These are phyloP conservation scores for Anoncus sp. DNA, from an alignment of 2,888 invertebrate species.

Conservation along the genomic window DNA sequence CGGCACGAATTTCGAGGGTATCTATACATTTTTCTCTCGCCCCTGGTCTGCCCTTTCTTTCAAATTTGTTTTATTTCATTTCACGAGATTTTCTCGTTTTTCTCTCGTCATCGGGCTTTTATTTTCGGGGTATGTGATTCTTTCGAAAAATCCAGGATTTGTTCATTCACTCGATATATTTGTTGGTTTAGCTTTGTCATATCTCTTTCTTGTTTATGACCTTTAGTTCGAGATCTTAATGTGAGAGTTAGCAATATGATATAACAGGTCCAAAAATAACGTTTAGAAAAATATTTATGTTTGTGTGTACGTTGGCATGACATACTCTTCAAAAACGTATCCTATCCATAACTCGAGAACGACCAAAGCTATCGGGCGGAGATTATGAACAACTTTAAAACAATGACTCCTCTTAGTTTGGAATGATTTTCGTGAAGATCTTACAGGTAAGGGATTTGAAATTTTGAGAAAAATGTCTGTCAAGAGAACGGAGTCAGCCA, in stretches of 20 bases:
- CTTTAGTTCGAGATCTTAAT: not conserved
- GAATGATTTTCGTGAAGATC: no score
- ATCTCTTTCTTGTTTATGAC: not conserved
- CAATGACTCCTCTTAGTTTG: no score
- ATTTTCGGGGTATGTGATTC: not conserved
- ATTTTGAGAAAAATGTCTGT: no score
- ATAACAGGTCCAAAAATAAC: not conserved
- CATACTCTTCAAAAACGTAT: no score
- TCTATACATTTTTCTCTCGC: slow-evolving; percentile 1
- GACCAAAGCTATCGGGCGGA: no score
- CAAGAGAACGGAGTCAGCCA: no score
- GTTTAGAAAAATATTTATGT: not conserved
- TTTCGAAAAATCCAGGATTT: not conserved
- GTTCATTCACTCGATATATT: not conserved
- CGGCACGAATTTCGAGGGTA: slow-evolving; percentile 46
- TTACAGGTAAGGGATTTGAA: no score
- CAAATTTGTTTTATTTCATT: slow-evolving; percentile 26
- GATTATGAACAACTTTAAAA: no score
- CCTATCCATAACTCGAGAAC: no score
- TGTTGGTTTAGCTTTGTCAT: not conserved
- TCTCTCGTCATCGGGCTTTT: not conserved
- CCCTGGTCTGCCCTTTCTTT: not conserved
- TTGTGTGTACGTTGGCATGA: not conserved
- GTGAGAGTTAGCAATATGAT: not conserved
- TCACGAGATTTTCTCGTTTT: not conserved